Percentiles rank a stretch among this genome's conserved stretches.
Evolutionary conservation across 2,888 invertebrate species (phyloP).

Genomic region (Invenusta paracnida): DNA sequence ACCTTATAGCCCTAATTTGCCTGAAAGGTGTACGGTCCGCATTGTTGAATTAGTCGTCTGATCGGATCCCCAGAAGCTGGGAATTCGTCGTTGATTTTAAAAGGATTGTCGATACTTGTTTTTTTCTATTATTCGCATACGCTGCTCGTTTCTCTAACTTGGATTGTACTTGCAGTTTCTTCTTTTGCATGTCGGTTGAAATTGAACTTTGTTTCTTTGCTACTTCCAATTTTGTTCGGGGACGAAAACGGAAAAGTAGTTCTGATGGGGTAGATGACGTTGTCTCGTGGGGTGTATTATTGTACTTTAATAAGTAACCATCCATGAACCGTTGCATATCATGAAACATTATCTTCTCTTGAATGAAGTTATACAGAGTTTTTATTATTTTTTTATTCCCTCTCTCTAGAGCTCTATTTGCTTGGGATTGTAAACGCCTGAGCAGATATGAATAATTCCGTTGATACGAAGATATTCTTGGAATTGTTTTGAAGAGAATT

Average conservation of each 20-base stretch:
- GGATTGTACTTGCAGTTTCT: background rate
- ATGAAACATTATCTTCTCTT: background rate
- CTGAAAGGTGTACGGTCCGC: too few species aligned
- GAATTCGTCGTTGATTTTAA: too few species aligned
- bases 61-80: too few species aligned
- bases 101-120: too few species aligned
- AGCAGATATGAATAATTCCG: constrained; percentile 25
- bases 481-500: background rate
- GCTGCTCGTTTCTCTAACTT: background rate
- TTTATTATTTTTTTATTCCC: constrained; percentile 18
- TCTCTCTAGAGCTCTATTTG: constrained; percentile 18
- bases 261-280: constrained; percentile 7
- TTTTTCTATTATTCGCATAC: too few species aligned
- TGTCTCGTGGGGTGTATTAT: too few species aligned
- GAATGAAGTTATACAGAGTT: background rate
- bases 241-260: constrained; percentile 8
- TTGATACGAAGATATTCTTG: background rate
- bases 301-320: too few species aligned
- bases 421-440: constrained; percentile 34
- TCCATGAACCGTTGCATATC: constrained; percentile 4
- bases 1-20: too few species aligned
- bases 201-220: background rate
- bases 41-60: too few species aligned
- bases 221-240: constrained; percentile 22
- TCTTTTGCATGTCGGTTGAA: background rate